Base-by-base conservation (phyloP, 2,797 vertebrate species). In the Parotocinclus haroldoi region DNA sequence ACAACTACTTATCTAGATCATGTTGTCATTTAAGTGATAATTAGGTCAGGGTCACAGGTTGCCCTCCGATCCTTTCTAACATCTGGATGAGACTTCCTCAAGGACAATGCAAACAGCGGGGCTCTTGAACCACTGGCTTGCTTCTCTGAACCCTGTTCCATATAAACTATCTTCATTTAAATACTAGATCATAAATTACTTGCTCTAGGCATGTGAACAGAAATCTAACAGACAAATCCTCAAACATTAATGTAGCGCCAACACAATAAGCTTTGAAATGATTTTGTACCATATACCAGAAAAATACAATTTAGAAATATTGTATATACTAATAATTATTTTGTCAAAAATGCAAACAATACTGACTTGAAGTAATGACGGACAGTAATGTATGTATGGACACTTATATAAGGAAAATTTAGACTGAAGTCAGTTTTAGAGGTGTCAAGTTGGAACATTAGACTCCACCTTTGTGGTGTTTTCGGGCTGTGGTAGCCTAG, bases 1-100 rank as follows among this genome's bases (percentile, higher is more conserved):
- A 89, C 91, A 91, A 91, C 91, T 95, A 95, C 96, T 94, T 94
- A 96, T 95, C 93, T 87, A 86, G 79, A 91, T 86, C 88, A 89
- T 91, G 94, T 94, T 96, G 93, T 95, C 93, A 95, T 94, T 96
- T 93, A 93, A 91, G 95, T 94, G 93, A 92, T 93, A 95, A 96
- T 95, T 91, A 95, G 92, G 89, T 82, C 82, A 82, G 84, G 93
- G 92, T 92, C 88, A 93, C 86, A 88, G 92, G 89, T 94, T 90
- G 85, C 88, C 88, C 87, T 91, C 91, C 89, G 90, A 91, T 84
- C 85, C 84, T 61, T 82, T 82, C 85, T 74, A 91, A 89, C 90
- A 90, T 88, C 90, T 91, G 90, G 89, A 87, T 62, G 75, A 88
- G 83, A 85, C 85, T 83, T 89, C 85, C 85, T 90, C 89, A 92